Percentiles rank a stretch among this genome's conserved stretches.
phyloP scores from a whole-genome alignment of 2,888 invertebrate species.

The Deroplatys truncata region DNA sequence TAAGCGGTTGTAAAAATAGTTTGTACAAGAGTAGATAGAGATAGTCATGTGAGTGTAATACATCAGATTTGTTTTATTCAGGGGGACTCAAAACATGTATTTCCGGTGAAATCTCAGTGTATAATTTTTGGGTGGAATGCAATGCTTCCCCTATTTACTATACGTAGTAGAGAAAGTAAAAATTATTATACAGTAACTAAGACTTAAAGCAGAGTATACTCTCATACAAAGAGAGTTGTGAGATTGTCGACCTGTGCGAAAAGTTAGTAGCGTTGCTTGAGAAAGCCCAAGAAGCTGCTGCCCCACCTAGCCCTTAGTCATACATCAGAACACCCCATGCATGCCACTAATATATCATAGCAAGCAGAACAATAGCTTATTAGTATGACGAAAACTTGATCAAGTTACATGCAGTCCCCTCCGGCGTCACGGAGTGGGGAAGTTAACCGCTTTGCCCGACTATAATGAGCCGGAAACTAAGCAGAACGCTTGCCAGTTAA shows the following conservation, averaged over 20 bases:
- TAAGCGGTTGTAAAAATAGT: too few species aligned
- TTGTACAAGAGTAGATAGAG: too few species aligned
- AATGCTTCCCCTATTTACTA: too few species aligned
- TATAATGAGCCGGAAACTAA: background rate
- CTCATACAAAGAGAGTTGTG: too few species aligned
- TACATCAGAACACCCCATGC: background rate
- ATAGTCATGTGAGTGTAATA: too few species aligned
- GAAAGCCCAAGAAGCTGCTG: background rate
- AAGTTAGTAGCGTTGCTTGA: background rate
- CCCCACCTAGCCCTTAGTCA: background rate
- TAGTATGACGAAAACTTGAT: conserved; percentile 13
- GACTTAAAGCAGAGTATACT: too few species aligned
- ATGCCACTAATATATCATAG: background rate
- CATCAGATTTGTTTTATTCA: too few species aligned
- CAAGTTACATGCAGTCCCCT: background rate
- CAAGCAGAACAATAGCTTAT: conserved; percentile 14
- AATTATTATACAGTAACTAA: too few species aligned
- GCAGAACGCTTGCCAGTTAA: background rate
- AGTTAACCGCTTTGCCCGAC: background rate
- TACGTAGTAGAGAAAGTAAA: too few species aligned
- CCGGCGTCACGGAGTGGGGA: background rate
- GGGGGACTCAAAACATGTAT: too few species aligned
- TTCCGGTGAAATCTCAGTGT: too few species aligned
- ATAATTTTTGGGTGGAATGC: too few species aligned
- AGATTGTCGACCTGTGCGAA: background rate